Evolutionary conservation across 2,113 vertebrate species (phyloP), one percentile per base, ranked within the genome.

Genomic region (Zosterops japonicus): DNA sequence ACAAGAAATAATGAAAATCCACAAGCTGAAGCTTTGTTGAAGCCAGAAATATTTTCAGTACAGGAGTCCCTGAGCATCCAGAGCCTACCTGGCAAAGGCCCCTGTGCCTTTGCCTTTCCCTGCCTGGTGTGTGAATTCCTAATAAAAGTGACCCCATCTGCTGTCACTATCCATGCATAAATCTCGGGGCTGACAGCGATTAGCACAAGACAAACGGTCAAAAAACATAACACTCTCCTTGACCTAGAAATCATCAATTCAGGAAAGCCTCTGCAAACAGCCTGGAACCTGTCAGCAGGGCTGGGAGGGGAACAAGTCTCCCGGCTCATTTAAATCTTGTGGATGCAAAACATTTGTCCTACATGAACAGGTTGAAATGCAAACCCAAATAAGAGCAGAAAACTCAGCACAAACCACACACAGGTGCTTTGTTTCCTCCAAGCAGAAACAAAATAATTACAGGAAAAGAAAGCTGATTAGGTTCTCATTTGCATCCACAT

Each of bases 231-330:
- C 93, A 95, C 96, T 97, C 95, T 96, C 96, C 96, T 97, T 97
- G 96, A 97, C 96, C 96, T 95, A 97, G 95, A 97, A 97, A 96
- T 84, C 94, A 94, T 94, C 95, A 95, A 96, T 96, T 93, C 96
- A 95, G 80, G 80, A 81, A 63, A 89, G 86, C 80, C 87, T 77
- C 95, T 94, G 86, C 89, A 91, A 90, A 55, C 56, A 89, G 68
- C 83, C 93, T 84, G 94, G 86, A 97, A 95, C 86, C 91, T 92
- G 89, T 63, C 89, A 90, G 86, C 94, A 90, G 94, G 85, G 91
- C 93, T 91, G 95, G 76, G 91, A 95, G 27, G 17, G 65, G 80
- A 96, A 27, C 83, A 52, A 78, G 86, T 97, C 94, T 93, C 95
- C 21, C 0, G 8, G 35, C 91, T 96, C 93, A 93, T 96, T 97